A percentile compares a stretch with the other conserved stretches of the same genome.
Conservation (phyloP, 2,888 invertebrate species). For the Hermaeophaga mercurialis region DNA sequence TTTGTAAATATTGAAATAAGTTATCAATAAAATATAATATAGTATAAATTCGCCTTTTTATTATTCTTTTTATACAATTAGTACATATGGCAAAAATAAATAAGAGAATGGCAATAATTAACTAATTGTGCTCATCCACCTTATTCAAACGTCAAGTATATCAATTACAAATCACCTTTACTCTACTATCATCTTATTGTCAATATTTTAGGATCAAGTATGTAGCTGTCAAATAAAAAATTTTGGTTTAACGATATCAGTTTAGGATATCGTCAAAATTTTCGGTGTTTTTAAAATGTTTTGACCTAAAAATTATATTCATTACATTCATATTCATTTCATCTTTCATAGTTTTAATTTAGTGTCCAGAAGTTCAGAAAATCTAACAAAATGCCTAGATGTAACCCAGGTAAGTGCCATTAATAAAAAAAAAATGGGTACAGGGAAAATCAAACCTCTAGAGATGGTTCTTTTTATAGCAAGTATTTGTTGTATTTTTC, state of each 20-base stretch:
- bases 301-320: slow-evolving; percentile 15
- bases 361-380: neutral
- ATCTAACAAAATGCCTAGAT: slow-evolving; percentile 18
- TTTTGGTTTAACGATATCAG: neutral
- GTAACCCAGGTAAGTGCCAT: slow-evolving; percentile 17
- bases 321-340: slow-evolving; percentile 10
- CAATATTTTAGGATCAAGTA: too few relatives aligned
- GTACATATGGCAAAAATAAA: too few relatives aligned
- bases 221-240: neutral
- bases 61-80: too few relatives aligned
- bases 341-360: neutral
- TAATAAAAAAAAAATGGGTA: too few relatives aligned
- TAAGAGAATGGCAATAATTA: too few relatives aligned
- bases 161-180: too few relatives aligned
- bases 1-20: slow-evolving; percentile 43
- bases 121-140: too few relatives aligned
- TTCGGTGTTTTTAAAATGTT: slow-evolving; percentile 6
- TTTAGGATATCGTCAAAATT: slow-evolving; percentile 8
- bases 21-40: too few relatives aligned
- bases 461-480: neutral
- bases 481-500: neutral
- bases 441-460: too few relatives aligned
- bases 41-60: too few relatives aligned
- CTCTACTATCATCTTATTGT: too few relatives aligned
- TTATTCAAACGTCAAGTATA: too few relatives aligned